Percentiles rank a stretch among this genome's conserved stretches.
Conservation (phyloP, 2,113 vertebrate species). For the Telmatochromis brichardi region DNA sequence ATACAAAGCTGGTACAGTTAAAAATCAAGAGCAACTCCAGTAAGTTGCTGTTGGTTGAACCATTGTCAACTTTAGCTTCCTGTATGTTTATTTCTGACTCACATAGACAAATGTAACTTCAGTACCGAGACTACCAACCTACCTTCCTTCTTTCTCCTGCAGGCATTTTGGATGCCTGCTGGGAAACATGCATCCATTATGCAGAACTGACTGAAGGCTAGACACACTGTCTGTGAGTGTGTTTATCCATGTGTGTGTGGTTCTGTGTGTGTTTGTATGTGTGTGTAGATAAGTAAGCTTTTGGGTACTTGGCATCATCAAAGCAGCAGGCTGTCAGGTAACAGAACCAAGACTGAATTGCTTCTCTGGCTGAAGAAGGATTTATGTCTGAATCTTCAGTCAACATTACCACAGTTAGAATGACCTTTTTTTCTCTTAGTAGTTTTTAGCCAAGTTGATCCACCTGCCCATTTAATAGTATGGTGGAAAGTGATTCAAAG, state of each 20-base stretch:
- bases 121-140: neutral
- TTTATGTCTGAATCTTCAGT: neutral
- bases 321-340: neutral
- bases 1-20: neutral
- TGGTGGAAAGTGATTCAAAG: neutral
- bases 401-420: neutral
- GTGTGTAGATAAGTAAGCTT: neutral
- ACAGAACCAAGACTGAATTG: neutral
- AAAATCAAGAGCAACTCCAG: neutral
- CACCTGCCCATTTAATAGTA: neutral
- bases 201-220: neutral
- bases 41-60: neutral
- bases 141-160: neutral
- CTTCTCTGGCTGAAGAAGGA: neutral
- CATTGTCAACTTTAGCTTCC: accelerated
- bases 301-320: neutral
- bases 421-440: neutral
- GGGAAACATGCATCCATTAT: neutral
- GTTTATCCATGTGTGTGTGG: neutral
- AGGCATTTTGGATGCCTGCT: neutral
- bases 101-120: neutral
- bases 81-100: neutral
- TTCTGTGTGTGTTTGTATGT: neutral
- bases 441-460: neutral
- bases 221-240: neutral